phyloP scores from a whole-genome alignment of 1,140 invertebrate species.

The Drosophila athabasca region DNA sequence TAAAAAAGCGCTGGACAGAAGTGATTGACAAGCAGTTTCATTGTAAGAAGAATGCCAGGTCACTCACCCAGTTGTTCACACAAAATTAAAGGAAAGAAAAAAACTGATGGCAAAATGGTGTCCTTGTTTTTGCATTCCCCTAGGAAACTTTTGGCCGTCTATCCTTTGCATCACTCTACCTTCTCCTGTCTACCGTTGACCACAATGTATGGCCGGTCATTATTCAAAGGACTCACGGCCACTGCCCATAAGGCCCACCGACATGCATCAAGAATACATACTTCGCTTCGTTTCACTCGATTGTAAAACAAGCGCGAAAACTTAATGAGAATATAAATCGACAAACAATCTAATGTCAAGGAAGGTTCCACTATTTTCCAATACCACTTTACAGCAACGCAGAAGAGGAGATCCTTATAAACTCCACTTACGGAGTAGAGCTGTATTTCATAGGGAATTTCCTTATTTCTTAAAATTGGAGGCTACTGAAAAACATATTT shows the following conservation, averaged over 20 bases:
- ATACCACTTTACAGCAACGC: background rate
- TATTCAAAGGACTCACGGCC: slow-evolving; percentile 53
- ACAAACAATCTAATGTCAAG: slow-evolving; percentile 60
- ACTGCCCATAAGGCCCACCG: background rate
- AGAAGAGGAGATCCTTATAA: background rate
- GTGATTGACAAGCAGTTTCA: slow-evolving; percentile 70
- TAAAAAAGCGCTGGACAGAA: slow-evolving; percentile 14
- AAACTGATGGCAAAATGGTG: slow-evolving; percentile 46
- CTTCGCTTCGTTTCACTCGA: slow-evolving; percentile 21
- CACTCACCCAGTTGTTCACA: slow-evolving; percentile 12
- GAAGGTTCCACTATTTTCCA: slow-evolving; percentile 1
- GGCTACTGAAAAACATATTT: no score
- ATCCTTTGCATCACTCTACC: slow-evolving; percentile 21
- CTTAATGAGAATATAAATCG: slow-evolving; percentile 77
- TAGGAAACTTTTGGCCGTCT: slow-evolving; percentile 27
- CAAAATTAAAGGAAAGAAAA: slow-evolving; percentile 15
- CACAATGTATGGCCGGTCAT: slow-evolving; percentile 67
- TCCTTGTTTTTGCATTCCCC: slow-evolving; percentile 42
- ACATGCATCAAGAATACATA: background rate
- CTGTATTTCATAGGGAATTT: no score
- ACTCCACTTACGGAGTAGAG: no score
- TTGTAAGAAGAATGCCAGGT: slow-evolving; percentile 49
- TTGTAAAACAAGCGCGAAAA: slow-evolving; percentile 76
- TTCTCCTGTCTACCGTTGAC: slow-evolving; percentile 28
- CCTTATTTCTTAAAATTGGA: no score